A percentile compares a stretch with the other conserved stretches of the same genome.
phyloP scores from a whole-genome alignment of 2,888 invertebrate genomes.

The Stenichneumon culpator region DNA sequence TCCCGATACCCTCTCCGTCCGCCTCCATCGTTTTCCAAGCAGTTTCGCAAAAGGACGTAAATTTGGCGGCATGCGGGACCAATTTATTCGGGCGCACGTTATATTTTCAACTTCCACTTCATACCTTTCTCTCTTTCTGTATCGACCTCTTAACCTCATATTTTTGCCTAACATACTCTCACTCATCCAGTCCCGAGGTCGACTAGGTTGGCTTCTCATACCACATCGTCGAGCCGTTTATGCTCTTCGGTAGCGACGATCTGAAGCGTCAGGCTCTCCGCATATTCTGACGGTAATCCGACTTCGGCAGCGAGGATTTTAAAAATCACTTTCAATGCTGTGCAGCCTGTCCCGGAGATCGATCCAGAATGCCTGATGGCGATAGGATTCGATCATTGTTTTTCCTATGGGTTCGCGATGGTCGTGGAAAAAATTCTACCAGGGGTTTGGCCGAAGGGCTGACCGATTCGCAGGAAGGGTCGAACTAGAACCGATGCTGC shows the following conservation, averaged over 20 bases:
- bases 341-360: conserved; percentile 12
- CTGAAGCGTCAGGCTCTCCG: not conserved
- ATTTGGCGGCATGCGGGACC: conserved; percentile 64
- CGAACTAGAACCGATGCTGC: conserved; percentile 24
- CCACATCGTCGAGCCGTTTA: not conserved
- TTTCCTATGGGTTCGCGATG: conserved; percentile 1
- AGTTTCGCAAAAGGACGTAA: conserved; percentile 55
- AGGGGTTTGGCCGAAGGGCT: conserved; percentile 7
- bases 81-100: conserved; percentile 56
- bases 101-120: conserved; percentile 56
- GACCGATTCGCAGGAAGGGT: conserved; percentile 46
- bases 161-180: not conserved
- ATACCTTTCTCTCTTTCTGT: conserved; percentile 8
- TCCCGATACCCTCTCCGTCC: not conserved
- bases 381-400: conserved; percentile 26
- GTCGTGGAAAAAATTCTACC: not conserved
- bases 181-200: not conserved
- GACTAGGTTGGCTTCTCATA: not conserved
- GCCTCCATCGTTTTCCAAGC: conserved; percentile 42
- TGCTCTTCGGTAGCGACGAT: conserved; percentile 27
- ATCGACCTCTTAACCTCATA: not conserved
- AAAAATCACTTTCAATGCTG: not conserved
- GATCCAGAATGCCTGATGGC: conserved; percentile 4
- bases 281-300: not conserved
- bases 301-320: not conserved